Evolutionary conservation across 2,888 invertebrate genomes (phyloP), one percentile per base, ranked within the genome.

Genomic region (Nomada hirtipes): DNA sequence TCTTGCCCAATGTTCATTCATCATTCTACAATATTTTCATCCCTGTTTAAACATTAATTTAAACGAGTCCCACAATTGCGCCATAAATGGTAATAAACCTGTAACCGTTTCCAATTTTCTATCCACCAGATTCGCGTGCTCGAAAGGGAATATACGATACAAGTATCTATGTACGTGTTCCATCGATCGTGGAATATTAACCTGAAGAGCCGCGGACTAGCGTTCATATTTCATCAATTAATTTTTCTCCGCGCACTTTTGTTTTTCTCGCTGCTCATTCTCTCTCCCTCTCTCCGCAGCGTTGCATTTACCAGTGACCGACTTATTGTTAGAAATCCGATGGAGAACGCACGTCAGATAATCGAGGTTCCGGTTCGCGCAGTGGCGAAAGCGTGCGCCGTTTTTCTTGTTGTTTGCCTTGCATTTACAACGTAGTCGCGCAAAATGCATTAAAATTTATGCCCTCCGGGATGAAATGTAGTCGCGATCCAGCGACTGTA

Each of bases 371-470:
- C 15, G 50, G 55, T 15, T 59, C 55, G 26, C 42, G 50, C 60
- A 11, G 55, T 50, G 47, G 15, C 52, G 10, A 67, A 52, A 23
- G 11, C 7, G 42, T 23, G 10, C 53, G 26, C 44, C 11, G 70
- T 79, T 79, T 75, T 76, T 80, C 76, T 65, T 60, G 55, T 67
- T 68, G 72, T 72, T 76, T 65, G 75, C 68, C 53, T 76, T 65
- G 76, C 70, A 52, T 73, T 77, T 61, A 29, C 81, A 59, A 63
- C 70, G 70, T 64, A 64, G 75, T 29, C 53, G 64, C 53, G 78
- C 72, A 65, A 72, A 73, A 67, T 69, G 69, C 72, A 78, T 79
- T 64, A 83, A 83, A 83, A 83, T 82, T 75, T 75, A 83, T 79
- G 55, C 69, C 75, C 65, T n/a, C 15, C 65, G 61, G 55, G 59